These are phyloP conservation scores for Hippocampus guttulatus DNA, from an alignment of 2,113 vertebrate species.

Conservation along the genomic window DNA sequence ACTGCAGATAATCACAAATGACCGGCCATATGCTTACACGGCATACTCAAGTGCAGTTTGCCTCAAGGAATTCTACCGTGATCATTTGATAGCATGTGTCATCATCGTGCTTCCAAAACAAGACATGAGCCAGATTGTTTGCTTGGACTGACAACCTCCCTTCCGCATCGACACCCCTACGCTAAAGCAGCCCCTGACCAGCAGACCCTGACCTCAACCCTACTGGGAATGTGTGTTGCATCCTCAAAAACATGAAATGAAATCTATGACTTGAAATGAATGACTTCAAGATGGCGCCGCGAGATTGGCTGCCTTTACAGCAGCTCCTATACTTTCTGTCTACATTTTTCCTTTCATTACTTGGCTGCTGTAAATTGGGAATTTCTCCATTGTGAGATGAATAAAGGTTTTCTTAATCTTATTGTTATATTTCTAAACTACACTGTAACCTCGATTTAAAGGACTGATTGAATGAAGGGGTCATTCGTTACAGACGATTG, in stretches of 20 bases:
- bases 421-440: no score
- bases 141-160: conserved; percentile 14
- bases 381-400: no score
- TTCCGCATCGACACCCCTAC: neutral
- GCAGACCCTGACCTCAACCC: neutral
- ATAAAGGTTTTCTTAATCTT: no score
- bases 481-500: no score
- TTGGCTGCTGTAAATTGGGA: no score
- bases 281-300: no score
- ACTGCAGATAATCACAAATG: conserved; percentile 61
- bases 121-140: conserved; percentile 28
- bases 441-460: no score
- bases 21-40: conserved; percentile 46
- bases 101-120: conserved; percentile 25
- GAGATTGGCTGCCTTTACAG: no score
- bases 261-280: no score
- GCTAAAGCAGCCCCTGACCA: neutral
- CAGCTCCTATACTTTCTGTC: no score
- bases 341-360: no score
- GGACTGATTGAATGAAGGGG: no score
- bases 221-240: neutral
- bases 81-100: conserved; percentile 11
- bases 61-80: conserved; percentile 8
- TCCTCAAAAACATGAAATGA: neutral
- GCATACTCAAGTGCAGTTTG: conserved; percentile 31